A percentile compares a stretch with the other conserved stretches of the same genome.
These are phyloP conservation scores for Drosophila auraria DNA, from an alignment of 1,140 invertebrate species.

Conservation along the genomic window DNA sequence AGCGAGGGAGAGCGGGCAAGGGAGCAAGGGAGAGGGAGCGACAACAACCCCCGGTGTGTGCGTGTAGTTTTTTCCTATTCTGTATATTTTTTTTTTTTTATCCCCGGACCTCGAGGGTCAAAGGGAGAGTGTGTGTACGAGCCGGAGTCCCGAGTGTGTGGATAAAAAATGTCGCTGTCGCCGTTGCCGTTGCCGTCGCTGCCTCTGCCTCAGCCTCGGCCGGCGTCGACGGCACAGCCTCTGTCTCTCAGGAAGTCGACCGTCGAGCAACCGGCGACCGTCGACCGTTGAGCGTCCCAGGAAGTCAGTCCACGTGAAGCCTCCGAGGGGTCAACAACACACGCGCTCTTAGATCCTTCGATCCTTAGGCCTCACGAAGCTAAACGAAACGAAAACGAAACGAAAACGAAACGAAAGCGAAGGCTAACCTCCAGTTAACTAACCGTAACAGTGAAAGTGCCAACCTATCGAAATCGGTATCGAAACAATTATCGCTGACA, in stretches of 20 bases:
- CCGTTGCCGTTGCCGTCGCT: slow-evolving; percentile 1
- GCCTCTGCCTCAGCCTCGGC: slow-evolving; percentile 33
- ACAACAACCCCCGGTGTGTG: slow-evolving; percentile 61
- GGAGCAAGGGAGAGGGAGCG: slow-evolving; percentile 8
- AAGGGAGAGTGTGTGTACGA: slow-evolving; percentile 14
- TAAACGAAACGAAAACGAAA: background rate
- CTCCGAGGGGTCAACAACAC: slow-evolving; percentile 85
- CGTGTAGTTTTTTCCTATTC: slow-evolving; percentile 53
- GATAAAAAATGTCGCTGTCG: slow-evolving; percentile 40
- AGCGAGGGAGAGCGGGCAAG: background rate
- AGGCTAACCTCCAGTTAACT: slow-evolving; percentile 4
- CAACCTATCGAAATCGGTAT: background rate
- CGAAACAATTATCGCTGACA: slow-evolving; percentile 11
- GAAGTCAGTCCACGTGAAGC: slow-evolving; percentile 85
- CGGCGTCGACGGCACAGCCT: slow-evolving; percentile 63
- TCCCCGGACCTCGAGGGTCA: slow-evolving; percentile 41
- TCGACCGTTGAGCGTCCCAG: slow-evolving; percentile 73
- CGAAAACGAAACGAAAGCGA: background rate
- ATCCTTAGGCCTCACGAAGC: slow-evolving; percentile 29
- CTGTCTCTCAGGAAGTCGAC: slow-evolving; percentile 32
- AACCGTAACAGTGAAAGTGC: slow-evolving; percentile 36
- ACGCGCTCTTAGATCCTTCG: slow-evolving; percentile 61
- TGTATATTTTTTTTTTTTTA: slow-evolving; percentile 14
- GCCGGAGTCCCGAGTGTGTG: slow-evolving; percentile 6
- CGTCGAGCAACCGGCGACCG: slow-evolving; percentile 27